Evolutionary conservation across 2,113 vertebrate species (phyloP), one percentile per base, ranked within the genome.

Genomic region (Leptobrachium leishanense): DNA sequence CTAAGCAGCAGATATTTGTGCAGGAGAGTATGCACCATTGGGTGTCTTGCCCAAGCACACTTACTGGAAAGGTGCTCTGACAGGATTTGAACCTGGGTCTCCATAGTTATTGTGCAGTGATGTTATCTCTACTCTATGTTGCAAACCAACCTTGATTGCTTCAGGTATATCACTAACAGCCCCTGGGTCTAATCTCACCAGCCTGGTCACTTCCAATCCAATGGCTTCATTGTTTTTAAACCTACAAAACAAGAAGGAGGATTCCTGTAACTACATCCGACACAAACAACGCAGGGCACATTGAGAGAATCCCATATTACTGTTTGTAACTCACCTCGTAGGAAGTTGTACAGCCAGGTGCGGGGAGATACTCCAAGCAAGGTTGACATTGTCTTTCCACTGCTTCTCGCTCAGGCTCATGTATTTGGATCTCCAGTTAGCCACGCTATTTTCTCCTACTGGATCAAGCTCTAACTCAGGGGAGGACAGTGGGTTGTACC

Each of bases 211-310:
- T 88, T 99, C 97, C 2, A 91, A 92, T 69, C 95, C 95, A 20
- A 99, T 98, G 20, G 95, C 94, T 85, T 99, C 97, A 5, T 95
- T 95, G 89, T 98, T 97, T 88, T 98, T 99, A 88, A 99, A 99
- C 82, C 97, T 99, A 59, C 9, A 2, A 7, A 59, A 50, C 8
- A 50, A 5, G 8, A 50, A 50, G 8, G 46, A 50, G 46, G 8
- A 50, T 50, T 50, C 46, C 46, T 5, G 46, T 50, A 50, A 50
- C 4, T 8, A 8, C 8, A 1, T 50, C 8, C 8, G 4, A 50
- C 8, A 50, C 46, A 50, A 8, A 50, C 4, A 50, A 50, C 8
- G 46, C 8, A 8, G 46, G 4, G 8, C 46, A 50, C 46, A 50
- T 8, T 8, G 4, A 8, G 4, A 4, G 46, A 31, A 50, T 50